Evolutionary conservation across 2,113 vertebrate genomes (phyloP).

Genomic region (Pachycephala philippinensis): DNA sequence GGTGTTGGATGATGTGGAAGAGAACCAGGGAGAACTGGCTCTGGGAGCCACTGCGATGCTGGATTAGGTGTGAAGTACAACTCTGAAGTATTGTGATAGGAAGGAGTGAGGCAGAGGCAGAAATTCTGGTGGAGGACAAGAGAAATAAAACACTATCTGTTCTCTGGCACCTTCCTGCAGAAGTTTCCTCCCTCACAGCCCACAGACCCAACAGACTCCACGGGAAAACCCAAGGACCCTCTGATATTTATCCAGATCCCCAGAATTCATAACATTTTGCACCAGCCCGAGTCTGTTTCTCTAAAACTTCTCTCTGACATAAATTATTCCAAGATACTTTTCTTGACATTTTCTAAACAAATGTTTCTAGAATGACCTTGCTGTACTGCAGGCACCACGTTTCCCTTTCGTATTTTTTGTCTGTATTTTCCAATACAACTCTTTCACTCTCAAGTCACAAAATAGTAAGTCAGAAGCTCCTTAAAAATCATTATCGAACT

Average conservation of each 20-base stretch:
- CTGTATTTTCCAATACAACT: background rate
- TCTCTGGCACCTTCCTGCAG: background rate
- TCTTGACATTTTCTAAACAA: background rate
- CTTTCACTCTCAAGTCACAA: background rate
- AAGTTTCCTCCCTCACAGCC: background rate
- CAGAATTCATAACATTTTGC: background rate
- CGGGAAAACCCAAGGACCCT: background rate
- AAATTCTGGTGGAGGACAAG: background rate
- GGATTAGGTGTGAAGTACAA: slow-evolving; percentile 24
- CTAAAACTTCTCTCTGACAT: background rate
- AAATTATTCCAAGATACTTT: background rate
- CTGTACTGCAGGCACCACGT: background rate
- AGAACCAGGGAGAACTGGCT: background rate
- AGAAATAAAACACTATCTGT: background rate
- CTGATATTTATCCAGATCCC: background rate
- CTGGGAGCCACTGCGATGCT: background rate
- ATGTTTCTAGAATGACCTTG: background rate
- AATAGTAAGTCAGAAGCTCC: background rate
- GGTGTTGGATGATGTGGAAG: slow-evolving; percentile 41
- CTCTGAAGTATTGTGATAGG: slow-evolving; percentile 5
- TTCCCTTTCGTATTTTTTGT: background rate
- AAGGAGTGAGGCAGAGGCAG: slow-evolving; percentile 20
- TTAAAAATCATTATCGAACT: background rate
- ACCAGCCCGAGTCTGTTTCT: background rate
- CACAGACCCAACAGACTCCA: background rate